Base-by-base conservation (phyloP, 1,140 invertebrate genomes). In the Belonocnema kinseyi region DNA sequence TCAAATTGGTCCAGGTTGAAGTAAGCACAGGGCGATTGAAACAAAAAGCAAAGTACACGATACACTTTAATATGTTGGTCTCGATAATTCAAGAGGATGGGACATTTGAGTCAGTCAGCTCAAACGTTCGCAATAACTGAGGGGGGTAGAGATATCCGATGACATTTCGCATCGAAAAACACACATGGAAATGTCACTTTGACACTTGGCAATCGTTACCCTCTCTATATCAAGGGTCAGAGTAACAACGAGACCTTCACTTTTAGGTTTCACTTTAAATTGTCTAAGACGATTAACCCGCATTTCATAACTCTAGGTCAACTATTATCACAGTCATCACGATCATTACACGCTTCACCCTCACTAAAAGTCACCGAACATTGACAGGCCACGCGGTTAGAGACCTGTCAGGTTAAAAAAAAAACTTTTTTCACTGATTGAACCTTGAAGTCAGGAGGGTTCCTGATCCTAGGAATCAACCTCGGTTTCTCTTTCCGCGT, bases 181-280 rank as follows among this genome's bases (percentile, higher is more conserved):
- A 11, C 72, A 76, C 75, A 78, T 79, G 16, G 66, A 71, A 77
- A 79, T 81, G n/a, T 74, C 77, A 75, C 74, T 54, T 40, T 16
- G 75, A 86, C 88, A 89, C 88, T 90, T 88, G 88, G 83, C 88
- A 89, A 88, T 84, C 78, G 66, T 75, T n/a, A 17, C 50, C 51
- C 40, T 56, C 56, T 74, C 33, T 0, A 26, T 13, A 19, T 21
- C 21, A 3, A 66, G 33, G 14, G 26, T 33, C 21, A 21, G 11
- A 13, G 16, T 13, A 66, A 16, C 26, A 66, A 19, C 56, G 17
- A 21, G 6, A 16, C 21, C 12, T 66, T 33, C 13, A 14, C 17
- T 66, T 26, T 33, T n/a, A 40, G 61, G 40, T 46, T 46, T 46
- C 40, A 46, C 40, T 46, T 10, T 8, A 46, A 46, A 46, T 46